These are phyloP conservation scores for Brachyopa scutellaris DNA, from an alignment of 2,888 invertebrate genomes.

Conservation along the genomic window DNA sequence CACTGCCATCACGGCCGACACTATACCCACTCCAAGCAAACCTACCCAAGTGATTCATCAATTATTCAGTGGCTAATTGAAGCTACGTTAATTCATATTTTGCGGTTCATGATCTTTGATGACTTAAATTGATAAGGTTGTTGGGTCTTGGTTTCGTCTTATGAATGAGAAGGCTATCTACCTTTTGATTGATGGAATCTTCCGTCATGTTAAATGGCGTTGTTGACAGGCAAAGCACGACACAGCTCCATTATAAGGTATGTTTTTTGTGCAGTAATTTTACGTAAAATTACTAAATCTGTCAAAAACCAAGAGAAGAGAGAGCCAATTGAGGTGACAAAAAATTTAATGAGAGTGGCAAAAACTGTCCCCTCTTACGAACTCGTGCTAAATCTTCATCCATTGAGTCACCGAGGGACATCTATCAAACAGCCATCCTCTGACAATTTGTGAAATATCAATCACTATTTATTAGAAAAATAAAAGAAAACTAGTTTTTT, in stretches of 20 bases:
- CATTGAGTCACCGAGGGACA: too few species aligned
- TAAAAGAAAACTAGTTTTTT: too few species aligned
- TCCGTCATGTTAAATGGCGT: slow-evolving; percentile 49
- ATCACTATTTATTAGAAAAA: too few species aligned
- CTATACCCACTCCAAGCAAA: slow-evolving; percentile 2
- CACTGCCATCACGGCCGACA: not conserved
- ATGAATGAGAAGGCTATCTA: slow-evolving; percentile 62
- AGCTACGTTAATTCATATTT: slow-evolving; percentile 50
- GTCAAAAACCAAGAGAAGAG: too few species aligned
- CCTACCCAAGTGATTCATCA: slow-evolving; percentile 24
- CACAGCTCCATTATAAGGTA: too few species aligned
- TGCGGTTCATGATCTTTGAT: slow-evolving; percentile 43
- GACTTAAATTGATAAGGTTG: slow-evolving; percentile 46
- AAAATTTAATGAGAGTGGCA: too few species aligned
- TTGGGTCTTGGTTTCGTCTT: slow-evolving; percentile 6
- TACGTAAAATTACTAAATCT: too few species aligned
- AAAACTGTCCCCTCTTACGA: too few species aligned
- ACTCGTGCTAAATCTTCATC: too few species aligned
- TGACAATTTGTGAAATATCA: slow-evolving; percentile 9
- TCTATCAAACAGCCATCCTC: not conserved
- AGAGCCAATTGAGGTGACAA: too few species aligned
- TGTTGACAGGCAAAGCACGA: slow-evolving; percentile 31
- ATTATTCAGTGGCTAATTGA: slow-evolving; percentile 68
- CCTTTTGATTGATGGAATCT: slow-evolving; percentile 61
- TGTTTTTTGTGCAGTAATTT: too few species aligned